Evolutionary conservation across 2,113 vertebrate genomes (phyloP).

Genomic region (Anser cygnoides): DNA sequence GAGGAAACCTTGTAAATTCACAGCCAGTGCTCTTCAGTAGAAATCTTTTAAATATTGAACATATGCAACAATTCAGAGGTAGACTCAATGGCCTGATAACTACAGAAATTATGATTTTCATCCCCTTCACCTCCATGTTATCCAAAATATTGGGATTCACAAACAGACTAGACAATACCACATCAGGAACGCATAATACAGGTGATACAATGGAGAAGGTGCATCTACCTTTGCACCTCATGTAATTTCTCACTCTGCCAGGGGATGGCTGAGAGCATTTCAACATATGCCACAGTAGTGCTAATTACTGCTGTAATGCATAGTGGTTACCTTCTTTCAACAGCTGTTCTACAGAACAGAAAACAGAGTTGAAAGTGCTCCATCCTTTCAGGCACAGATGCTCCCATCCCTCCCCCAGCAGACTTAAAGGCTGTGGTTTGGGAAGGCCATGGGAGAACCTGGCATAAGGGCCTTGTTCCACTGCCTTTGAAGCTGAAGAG

Average conservation of each 20-base stretch:
- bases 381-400: constrained; percentile 35
- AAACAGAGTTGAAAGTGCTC: constrained; percentile 43
- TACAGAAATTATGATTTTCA: not conserved
- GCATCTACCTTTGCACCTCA: not conserved
- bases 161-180: not conserved
- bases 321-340: constrained; percentile 36
- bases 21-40: not conserved
- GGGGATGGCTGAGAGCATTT: not conserved
- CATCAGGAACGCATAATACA: not conserved
- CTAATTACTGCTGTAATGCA: constrained; percentile 9
- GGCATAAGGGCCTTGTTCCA: constrained; percentile 10
- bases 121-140: not conserved
- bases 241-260: not conserved
- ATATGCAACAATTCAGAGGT: not conserved
- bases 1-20: not conserved
- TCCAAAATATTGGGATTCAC: not conserved
- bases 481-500: constrained; percentile 37
- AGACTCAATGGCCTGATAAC: not conserved
- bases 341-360: constrained; percentile 43
- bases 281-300: constrained; percentile 4
- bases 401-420: constrained; percentile 27
- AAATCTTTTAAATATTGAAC: not conserved
- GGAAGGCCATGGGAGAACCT: not conserved
- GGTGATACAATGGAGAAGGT: not conserved
- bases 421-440: not conserved